Evolutionary conservation across 2,113 vertebrate species (phyloP), one percentile per base, ranked within the genome.

Genomic region (Tenrec ecaudatus): DNA sequence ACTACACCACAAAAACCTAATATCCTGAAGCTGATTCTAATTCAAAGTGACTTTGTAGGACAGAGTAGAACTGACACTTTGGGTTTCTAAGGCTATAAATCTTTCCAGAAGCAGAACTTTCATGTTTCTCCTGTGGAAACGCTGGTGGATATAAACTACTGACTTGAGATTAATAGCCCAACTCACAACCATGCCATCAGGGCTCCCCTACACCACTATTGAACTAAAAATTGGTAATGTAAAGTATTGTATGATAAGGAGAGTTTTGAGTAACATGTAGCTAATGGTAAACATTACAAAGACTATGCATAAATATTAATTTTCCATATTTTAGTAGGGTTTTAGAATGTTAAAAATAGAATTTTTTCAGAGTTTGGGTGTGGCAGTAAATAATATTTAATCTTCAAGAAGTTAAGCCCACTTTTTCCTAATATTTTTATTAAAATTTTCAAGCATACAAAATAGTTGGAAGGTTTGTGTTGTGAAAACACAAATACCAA

Each of bases 171-270:
- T 53, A 53, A 53, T 10, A 53, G 47, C 47, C 47, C 12, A 53
- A 10, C 47, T 53, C 47, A 53, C 12, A 53, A 53, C 12, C 9
- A 53, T 62, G 19, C 60, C 60, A 62, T 3, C 12, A 62, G 60
- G 22, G 47, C 47, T 53, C 47, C 47, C 9, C 47, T 53, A 53
- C 47, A 53, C 47, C 47, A 53, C 11, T 53, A 53, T 53, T 53
- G 47, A 95, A 94, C 69, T 93, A 96, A 95, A 97, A 97, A 97
- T 95, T 97, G 85, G 8, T 95, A 97, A 96, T 97, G 62, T 79
- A 92, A 97, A 81, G 25, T 73, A 86, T 57, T 58, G n/a, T 29
- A 58, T 81, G 17, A 3, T 43, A 82, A 57, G 47, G 40, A 2
- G 60, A 78, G 3, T 79, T 85, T 84, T 85, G 91, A 15, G 31